Base-by-base conservation (phyloP, 2,888 invertebrate genomes). In the Pandemis cinnamomeana region DNA sequence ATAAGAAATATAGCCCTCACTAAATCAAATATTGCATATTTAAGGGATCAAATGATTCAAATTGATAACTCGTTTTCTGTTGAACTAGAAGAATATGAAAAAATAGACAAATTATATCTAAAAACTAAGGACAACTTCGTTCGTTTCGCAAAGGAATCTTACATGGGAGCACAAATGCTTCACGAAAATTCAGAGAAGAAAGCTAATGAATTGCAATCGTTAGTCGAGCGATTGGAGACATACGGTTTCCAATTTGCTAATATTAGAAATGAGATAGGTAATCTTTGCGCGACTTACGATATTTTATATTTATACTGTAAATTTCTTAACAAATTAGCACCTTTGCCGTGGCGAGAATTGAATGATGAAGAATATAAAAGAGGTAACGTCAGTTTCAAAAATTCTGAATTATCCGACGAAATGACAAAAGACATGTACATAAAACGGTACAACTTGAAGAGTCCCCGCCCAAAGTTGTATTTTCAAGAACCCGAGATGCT, bases 11-110 rank as follows among this genome's bases (percentile, higher is more conserved):
- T 84, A 55, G 80, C 81, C 20, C 76, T 83, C 20, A 78, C 76
- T 8, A 82, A 76, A 78, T 81, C 85, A 3, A 80, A 83, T 67
- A 72, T 83, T 5, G 82, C 82, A 7, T 86, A 82, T 75, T 71
- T 83, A 27, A 80, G 80, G 42, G 84, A 86, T 64, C 73, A 81
- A 80, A 80, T 82, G 0, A 53, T 85, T 60, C 79, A 80, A 76
- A 79, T 84, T 62, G 79, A 84, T 5, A 67, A 75, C 1, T 51
- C 73, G 20, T 44, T 71, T 11, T 5, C 62, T 2, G 71, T 76
- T 13, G 85, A 87, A 78, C 11, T 71, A 4, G 55, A 72, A 2
- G 69, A 82, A 69, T 82, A 80, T 72, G 69, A 79, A 0, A 67
- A 80, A 67, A 75, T 82, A 7, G 0, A 67, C 5, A 51, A 69